These are phyloP conservation scores for Heliconius hermathena DNA, from an alignment of 1,140 invertebrate genomes.

Conservation along the genomic window DNA sequence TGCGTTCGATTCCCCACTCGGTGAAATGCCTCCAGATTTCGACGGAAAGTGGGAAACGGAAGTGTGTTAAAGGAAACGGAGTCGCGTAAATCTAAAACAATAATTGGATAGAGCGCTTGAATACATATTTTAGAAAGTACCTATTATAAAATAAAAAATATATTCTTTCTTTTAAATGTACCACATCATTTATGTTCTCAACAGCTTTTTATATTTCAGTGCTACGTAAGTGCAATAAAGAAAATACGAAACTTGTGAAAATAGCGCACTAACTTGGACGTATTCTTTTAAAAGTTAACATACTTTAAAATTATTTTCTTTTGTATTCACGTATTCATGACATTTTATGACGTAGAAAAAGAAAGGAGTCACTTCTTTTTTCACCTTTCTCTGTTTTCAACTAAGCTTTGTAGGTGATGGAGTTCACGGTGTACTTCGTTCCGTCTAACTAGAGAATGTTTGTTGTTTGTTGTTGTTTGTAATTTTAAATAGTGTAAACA, in stretches of 20 bases:
- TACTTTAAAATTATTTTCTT: not conserved
- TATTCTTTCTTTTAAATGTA: not conserved
- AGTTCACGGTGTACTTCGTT: no score
- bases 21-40: no score
- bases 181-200: not conserved
- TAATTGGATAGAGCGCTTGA: no score
- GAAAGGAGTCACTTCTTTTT: not conserved
- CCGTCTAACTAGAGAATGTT: no score
- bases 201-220: not conserved
- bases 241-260: slow-evolving; percentile 2
- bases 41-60: no score
- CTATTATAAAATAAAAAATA: not conserved
- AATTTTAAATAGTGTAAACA: no score
- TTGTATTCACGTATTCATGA: not conserved
- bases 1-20: not conserved
- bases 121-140: not conserved
- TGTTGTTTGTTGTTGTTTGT: no score
- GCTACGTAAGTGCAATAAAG: not conserved
- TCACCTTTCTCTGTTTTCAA: not conserved
- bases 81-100: no score
- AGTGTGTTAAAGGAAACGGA: no score
- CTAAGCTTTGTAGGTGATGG: not conserved
- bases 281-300: not conserved
- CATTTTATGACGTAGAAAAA: not conserved
- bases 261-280: not conserved